These are phyloP conservation scores for Macroglossus sobrinus DNA, from an alignment of 2,113 vertebrate species.

Conservation along the genomic window DNA sequence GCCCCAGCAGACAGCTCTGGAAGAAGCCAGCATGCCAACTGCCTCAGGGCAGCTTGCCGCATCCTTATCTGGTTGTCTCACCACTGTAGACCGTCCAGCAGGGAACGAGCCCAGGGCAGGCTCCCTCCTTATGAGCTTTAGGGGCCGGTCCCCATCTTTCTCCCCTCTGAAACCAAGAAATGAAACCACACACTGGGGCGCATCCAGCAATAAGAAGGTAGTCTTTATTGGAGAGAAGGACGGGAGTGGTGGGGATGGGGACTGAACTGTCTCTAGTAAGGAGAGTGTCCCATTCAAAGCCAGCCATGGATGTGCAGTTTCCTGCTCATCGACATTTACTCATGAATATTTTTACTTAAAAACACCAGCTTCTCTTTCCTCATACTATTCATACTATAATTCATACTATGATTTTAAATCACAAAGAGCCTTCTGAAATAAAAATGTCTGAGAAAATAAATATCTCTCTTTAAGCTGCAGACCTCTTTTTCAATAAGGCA, in stretches of 20 bases:
- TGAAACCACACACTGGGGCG: not conserved
- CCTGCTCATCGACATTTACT: not conserved
- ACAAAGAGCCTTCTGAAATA: not conserved
- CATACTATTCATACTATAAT: not conserved
- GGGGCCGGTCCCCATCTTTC: not conserved
- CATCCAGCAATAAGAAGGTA: not conserved
- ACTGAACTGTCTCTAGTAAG: rapidly evolving
- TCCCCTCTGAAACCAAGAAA: not conserved
- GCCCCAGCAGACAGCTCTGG: not conserved
- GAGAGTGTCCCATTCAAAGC: too few relatives aligned
- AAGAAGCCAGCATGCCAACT: not conserved
- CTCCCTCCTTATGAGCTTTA: not conserved
- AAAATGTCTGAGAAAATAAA: not conserved
- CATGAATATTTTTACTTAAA: not conserved
- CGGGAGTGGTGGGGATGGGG: rapidly evolving
- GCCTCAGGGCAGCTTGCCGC: rapidly evolving
- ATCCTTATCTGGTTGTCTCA: too few relatives aligned
- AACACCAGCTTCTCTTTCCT: not conserved
- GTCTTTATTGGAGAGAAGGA: not conserved
- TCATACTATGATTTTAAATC: not conserved
- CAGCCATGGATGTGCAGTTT: rapidly evolving
- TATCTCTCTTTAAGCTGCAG: not conserved
- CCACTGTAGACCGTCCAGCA: not conserved
- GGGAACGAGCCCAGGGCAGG: rapidly evolving
- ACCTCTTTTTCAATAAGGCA: not conserved